phyloP scores from a whole-genome alignment of 2,797 vertebrate species.

The Pterois miles region DNA sequence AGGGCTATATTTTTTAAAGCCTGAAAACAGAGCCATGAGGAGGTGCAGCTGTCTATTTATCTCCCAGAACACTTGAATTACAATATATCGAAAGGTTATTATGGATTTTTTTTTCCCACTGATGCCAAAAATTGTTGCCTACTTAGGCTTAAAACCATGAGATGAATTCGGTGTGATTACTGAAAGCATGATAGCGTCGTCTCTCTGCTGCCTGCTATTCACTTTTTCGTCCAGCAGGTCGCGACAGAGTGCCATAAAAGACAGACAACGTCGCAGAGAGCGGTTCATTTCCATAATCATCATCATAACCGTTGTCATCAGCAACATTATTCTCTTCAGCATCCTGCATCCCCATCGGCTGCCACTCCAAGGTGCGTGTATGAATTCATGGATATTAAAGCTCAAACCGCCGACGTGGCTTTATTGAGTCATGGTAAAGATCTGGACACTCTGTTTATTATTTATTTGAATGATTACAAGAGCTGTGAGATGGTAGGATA shows the following conservation, averaged over 20 bases:
- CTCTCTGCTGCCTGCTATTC: neutral
- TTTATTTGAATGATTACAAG: too few relatives aligned
- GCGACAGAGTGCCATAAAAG: neutral
- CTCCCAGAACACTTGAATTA: too few relatives aligned
- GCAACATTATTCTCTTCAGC: neutral
- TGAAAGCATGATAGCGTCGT: neutral
- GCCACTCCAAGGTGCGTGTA: neutral
- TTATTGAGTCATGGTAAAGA: neutral
- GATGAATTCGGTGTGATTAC: neutral
- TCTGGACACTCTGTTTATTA: neutral
- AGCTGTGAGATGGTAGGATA: neutral
- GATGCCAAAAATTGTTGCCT: too few relatives aligned
- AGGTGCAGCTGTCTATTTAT: too few relatives aligned
- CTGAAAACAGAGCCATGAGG: too few relatives aligned
- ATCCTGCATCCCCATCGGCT: neutral
- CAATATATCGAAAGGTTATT: too few relatives aligned
- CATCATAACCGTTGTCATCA: neutral
- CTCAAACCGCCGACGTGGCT: neutral
- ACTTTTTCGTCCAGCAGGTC: constrained; percentile 21
- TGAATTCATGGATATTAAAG: neutral
- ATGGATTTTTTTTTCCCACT: too few relatives aligned
- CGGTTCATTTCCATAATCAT: neutral
- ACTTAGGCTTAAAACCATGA: neutral
- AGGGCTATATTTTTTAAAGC: too few relatives aligned
- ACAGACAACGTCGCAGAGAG: neutral